A percentile compares a stretch with the other conserved stretches of the same genome.
Conservation (phyloP, 2,888 invertebrate genomes). For the Drosophila neonasuta region DNA sequence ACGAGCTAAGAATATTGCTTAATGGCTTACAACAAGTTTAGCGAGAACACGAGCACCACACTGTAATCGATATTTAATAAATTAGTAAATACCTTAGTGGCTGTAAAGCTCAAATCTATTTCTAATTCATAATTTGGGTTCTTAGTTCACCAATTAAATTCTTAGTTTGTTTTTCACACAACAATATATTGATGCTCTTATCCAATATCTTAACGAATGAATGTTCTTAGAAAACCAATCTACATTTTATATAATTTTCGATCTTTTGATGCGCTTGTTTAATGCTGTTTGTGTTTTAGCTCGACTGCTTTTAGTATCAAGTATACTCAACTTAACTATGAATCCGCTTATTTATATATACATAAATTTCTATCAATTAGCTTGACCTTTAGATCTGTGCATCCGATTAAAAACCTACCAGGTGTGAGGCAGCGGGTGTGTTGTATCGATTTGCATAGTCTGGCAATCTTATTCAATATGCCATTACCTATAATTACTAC, state of each 20-base stretch:
- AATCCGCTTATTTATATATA: not conserved
- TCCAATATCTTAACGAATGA: not conserved
- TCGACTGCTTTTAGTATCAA: not conserved
- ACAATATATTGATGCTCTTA: too few relatives aligned
- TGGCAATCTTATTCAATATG: constrained; percentile 13
- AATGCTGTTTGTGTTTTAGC: not conserved
- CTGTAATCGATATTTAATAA: not conserved
- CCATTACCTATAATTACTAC: constrained; percentile 23
- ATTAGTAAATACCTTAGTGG: not conserved
- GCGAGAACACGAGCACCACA: not conserved
- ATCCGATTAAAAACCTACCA: constrained; percentile 1
- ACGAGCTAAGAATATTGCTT: not conserved
- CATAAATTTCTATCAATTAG: not conserved
- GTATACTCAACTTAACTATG: not conserved
- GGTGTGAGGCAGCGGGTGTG: not conserved
- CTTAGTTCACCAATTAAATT: not conserved
- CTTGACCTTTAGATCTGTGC: not conserved
- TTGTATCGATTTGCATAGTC: constrained; percentile 32
- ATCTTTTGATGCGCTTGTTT: not conserved
- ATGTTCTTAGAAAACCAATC: too few relatives aligned
- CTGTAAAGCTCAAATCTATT: not conserved
- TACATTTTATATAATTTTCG: too few relatives aligned
- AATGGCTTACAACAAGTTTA: not conserved
- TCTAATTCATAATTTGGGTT: not conserved
- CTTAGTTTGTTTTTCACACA: too few relatives aligned